These are phyloP conservation scores for Oscarella lobularis DNA, from an alignment of 37 sponge, comb jelly and placozoan genomes.

Conservation along the genomic window DNA sequence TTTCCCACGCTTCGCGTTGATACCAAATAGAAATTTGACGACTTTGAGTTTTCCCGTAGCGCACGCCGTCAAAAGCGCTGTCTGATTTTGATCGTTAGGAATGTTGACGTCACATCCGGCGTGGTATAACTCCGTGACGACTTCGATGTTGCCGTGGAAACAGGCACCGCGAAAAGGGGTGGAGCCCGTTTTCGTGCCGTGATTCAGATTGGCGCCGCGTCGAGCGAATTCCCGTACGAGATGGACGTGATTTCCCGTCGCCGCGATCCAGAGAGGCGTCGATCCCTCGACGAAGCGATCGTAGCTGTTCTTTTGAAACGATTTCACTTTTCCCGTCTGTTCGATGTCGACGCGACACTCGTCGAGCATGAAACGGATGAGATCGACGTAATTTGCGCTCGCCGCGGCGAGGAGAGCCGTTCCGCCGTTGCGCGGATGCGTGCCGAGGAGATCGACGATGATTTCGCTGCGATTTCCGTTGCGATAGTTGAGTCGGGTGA, in stretches of 20 bases:
- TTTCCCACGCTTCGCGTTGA: not conserved
- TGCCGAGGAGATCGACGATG: not conserved
- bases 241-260: not conserved
- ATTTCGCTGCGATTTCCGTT: too few species aligned
- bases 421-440: not conserved
- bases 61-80: not conserved
- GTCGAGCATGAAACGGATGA: not conserved
- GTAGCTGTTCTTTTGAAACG: not conserved
- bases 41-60: not conserved
- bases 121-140: not conserved
- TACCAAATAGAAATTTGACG: not conserved
- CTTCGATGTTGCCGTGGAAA: not conserved
- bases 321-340: not conserved
- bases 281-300: not conserved
- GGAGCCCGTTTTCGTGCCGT: not conserved
- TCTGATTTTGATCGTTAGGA: not conserved
- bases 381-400: not conserved
- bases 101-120: slow-evolving; percentile 1
- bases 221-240: not conserved
- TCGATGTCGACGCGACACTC: not conserved
- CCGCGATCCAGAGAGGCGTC: not conserved
- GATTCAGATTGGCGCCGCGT: not conserved
- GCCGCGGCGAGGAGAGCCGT: not conserved
- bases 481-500: too few species aligned
- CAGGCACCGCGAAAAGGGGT: not conserved